phyloP scores from a whole-genome alignment of 2,113 vertebrate species.

The Anser brachyrhynchus region DNA sequence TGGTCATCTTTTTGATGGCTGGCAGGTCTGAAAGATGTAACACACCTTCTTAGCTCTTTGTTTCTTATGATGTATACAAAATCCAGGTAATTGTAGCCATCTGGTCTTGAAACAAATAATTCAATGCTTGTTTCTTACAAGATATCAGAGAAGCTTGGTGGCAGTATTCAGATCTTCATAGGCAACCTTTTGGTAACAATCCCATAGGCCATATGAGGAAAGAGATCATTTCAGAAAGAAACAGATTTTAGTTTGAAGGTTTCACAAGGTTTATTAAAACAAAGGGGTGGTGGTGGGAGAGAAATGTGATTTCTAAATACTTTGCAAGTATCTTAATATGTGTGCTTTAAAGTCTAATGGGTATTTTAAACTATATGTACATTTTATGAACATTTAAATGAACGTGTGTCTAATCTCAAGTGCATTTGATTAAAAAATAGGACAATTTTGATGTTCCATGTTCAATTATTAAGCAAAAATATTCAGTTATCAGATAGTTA shows the following conservation, averaged over 20 bases:
- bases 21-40: not conserved
- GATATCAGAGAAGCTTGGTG: not conserved
- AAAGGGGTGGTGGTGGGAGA: not conserved
- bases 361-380: slow-evolving; percentile 70
- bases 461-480: slow-evolving; percentile 89
- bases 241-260: slow-evolving; percentile 39
- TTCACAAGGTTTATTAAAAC: slow-evolving; percentile 53
- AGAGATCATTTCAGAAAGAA: slow-evolving; percentile 22
- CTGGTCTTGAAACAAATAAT: not conserved
- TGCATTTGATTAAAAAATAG: slow-evolving; percentile 77
- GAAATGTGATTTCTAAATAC: slow-evolving; percentile 49
- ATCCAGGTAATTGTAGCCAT: not conserved
- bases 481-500: slow-evolving; percentile 91
- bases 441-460: slow-evolving; percentile 82
- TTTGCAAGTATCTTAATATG: slow-evolving; percentile 46
- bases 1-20: not conserved
- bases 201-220: not conserved
- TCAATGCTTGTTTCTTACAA: not conserved
- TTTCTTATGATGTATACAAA: not conserved
- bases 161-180: not conserved
- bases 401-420: slow-evolving; percentile 75
- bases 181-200: slow-evolving; percentile 28
- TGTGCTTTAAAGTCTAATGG: slow-evolving; percentile 66
- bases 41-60: not conserved
- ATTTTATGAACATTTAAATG: slow-evolving; percentile 73